A percentile compares a stretch with the other conserved stretches of the same genome.
phyloP scores from a whole-genome alignment of 2,797 vertebrate genomes.

The Poliocrania exsul region DNA sequence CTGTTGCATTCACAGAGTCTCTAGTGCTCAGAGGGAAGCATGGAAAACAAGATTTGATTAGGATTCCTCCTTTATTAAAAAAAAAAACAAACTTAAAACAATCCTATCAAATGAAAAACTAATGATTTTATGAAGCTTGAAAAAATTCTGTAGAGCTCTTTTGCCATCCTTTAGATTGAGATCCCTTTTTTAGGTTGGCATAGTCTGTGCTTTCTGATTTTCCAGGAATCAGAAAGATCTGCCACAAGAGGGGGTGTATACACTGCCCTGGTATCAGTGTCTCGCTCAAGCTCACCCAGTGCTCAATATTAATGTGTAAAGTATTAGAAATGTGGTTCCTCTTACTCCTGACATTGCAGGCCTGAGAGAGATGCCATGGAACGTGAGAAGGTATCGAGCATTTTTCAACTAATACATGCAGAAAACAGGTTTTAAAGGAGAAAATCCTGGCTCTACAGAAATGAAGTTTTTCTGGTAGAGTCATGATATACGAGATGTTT shows the following conservation, averaged over 20 bases:
- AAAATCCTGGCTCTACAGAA: neutral
- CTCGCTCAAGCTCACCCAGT: neutral
- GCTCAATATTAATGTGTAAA: neutral
- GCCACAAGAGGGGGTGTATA: constrained; percentile 19
- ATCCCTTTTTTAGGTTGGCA: neutral
- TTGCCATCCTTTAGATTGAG: neutral
- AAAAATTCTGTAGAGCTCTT: neutral
- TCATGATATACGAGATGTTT: neutral
- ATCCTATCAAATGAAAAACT: neutral
- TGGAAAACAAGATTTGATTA: neutral
- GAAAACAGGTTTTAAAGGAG: neutral
- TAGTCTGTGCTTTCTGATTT: neutral
- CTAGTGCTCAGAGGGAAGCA: neutral
- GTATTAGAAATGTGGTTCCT: neutral
- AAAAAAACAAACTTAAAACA: neutral
- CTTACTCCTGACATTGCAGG: neutral
- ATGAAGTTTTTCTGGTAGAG: neutral
- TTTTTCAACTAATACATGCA: neutral
- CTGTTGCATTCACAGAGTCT: neutral
- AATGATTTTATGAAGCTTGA: neutral
- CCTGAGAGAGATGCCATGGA: neutral
- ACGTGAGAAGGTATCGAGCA: neutral
- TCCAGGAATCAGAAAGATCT: neutral
- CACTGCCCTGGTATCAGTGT: neutral
- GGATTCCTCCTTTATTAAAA: neutral